Evolutionary conservation across 2,888 invertebrate species (phyloP), one percentile per base, ranked within the genome.

Genomic region (Sialis lutaria): DNA sequence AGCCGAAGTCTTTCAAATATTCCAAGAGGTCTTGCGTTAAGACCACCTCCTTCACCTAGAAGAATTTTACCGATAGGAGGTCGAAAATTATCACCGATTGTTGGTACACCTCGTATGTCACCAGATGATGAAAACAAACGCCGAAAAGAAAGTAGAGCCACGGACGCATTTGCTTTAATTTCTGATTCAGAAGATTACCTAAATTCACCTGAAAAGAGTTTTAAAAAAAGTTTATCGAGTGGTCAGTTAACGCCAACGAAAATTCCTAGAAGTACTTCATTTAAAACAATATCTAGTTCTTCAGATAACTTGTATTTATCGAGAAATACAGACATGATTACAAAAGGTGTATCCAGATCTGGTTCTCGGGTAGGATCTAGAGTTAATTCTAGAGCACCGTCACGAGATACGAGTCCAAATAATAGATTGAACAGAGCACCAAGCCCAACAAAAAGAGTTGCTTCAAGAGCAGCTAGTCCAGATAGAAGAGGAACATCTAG

Each of bases 1-100:
- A 46, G 46, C 33, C 46, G 41, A 6, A 46, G 46, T 32, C 13
- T 46, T 33, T 41, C 46, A 33, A 46, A 41, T 40, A 34, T 46
- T 9, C 37, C 45, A 8, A 45, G 9, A 33, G 8, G 13, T n/a
- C 6, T 12, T 13, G 9, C 37, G n/a, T 22, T 33, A n/a, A n/a
- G 46, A 33, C 46, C 46, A 6, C 46, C 46, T 12, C 40, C 46
- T 6, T 46, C 46, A 33, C 46, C 46, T 6, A 31, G 40, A 31
- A 13, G 37, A 22, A 42, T 42, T 22, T 10, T 10, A 4, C 34
- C 30, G 7, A 9, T 30, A 13, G 10, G 6, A 7, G 42, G 34
- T 32, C 30, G 9, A 6, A 33, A 35, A 7, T 31, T 47, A 10
- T 47, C 47, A 10, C 47, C 47, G 30, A 47, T 47, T 6, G 42